Evolutionary conservation across 2,113 vertebrate genomes (phyloP).

Genomic region (Ptilorrhoa leucosticta): DNA sequence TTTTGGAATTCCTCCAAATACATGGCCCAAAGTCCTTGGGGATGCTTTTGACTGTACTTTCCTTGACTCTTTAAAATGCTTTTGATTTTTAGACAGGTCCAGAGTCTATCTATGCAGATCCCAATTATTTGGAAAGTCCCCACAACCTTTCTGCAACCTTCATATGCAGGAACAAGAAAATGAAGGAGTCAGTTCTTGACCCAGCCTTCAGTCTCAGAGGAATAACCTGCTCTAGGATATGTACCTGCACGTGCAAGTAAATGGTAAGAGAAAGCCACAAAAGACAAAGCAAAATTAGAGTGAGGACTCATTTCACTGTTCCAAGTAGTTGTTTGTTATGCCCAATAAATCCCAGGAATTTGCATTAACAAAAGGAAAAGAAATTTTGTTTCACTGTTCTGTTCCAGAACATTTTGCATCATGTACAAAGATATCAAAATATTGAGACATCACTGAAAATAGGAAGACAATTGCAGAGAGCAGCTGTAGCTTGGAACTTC

Average conservation of each 20-base stretch:
- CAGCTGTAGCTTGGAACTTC: background rate
- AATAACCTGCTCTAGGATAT: background rate
- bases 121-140: background rate
- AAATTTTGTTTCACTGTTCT: constrained; percentile 1
- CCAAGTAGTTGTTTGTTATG: background rate
- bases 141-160: background rate
- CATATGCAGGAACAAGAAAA: background rate
- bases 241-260: background rate
- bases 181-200: background rate
- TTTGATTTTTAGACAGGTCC: background rate
- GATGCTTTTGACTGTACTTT: background rate
- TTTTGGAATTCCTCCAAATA: background rate
- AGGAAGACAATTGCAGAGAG: background rate
- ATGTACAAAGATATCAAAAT: constrained; percentile 30
- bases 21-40: background rate
- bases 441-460: constrained; percentile 36
- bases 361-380: constrained; percentile 10
- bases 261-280: background rate
- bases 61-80: background rate
- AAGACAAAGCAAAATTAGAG: background rate
- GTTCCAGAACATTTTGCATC: constrained; percentile 17
- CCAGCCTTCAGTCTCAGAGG: background rate
- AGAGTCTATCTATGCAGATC: background rate
- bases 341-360: background rate
- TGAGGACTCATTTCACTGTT: background rate